These are phyloP conservation scores for Macrotis lagotis DNA, from an alignment of 2,113 vertebrate species.

Conservation along the genomic window DNA sequence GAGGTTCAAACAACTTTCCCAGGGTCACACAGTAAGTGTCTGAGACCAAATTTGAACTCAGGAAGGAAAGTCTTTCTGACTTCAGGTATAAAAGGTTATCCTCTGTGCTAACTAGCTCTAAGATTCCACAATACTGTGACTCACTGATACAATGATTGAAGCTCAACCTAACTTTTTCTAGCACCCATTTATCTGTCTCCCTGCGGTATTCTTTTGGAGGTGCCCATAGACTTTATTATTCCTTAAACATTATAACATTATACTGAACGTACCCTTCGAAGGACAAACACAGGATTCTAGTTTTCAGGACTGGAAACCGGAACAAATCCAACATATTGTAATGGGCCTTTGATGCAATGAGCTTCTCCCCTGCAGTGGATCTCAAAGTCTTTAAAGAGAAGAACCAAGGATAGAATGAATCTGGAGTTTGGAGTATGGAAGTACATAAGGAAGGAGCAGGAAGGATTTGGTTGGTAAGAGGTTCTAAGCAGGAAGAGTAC, in stretches of 20 bases:
- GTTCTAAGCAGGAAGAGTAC: not conserved
- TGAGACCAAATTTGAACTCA: not conserved
- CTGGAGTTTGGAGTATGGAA: not conserved
- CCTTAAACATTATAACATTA: accelerated
- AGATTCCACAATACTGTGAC: not conserved
- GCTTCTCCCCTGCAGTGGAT: conserved; percentile 35
- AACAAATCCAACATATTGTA: conserved; percentile 11
- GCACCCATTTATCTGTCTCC: not conserved
- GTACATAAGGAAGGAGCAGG: not conserved
- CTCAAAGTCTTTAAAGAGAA: conserved; percentile 42
- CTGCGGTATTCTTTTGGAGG: not conserved
- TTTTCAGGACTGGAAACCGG: not conserved
- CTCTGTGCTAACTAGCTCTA: not conserved
- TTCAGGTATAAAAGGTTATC: not conserved
- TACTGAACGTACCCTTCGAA: conserved; percentile 32
- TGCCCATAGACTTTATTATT: not conserved
- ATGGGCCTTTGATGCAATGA: not conserved
- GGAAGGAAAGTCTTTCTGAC: too few species aligned
- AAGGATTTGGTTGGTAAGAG: not conserved
- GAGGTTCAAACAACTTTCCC: not conserved
- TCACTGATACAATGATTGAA: not conserved
- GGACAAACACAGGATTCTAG: not conserved
- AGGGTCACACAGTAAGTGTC: not conserved
- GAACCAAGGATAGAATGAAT: not conserved
- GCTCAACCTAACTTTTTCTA: not conserved